Evolutionary conservation across 2,113 vertebrate species (phyloP), one percentile per base, ranked within the genome.

Genomic region (Ophiodon elongatus): DNA sequence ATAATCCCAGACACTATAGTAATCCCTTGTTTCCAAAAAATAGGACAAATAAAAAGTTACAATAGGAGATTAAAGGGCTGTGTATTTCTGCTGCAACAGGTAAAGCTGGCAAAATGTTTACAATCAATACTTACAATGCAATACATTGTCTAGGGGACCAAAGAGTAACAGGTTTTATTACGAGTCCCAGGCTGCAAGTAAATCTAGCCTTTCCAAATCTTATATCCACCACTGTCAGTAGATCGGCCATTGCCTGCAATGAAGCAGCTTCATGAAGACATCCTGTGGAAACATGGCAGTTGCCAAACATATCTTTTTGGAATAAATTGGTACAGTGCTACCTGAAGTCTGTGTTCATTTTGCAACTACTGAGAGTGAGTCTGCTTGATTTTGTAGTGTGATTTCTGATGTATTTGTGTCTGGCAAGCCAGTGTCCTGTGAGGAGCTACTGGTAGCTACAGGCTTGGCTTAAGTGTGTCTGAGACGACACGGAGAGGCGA

Each of bases 91-190:
- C 23, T 72, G 27, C 52, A 47, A 68, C 23, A 79, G 64, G 45
- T 76, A 64, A 59, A 69, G 17, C 60, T 73, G 35, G 68, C 47
- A 71, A 71, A 43, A 80, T 67, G 35, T 74, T 57, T 33, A 47
- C 67, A 83, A 85, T 84, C 77, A 65, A 82, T 84, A 80, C 65
- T 56, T 52, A 71, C 57, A 81, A 45, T 43, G 29, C 62, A 64
- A 39, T 13, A 25, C 25, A 62, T 67, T 89, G 78, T 84, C 88
- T 41, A 8, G 75, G 68, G 72, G 41, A 73, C 43, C 21, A 35
- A 59, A 76, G 47, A 71, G 78, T 78, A 72, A 85, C 43, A 68
- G 69, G 41, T 45, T 73, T 29, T 25, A 35, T 19, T 68, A 4
- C 19, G 29, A 81, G 73, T 77, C 66, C 35, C 23, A 14, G 79